Evolutionary conservation across 2,888 invertebrate genomes (phyloP).

Genomic region (Julus scanicus): DNA sequence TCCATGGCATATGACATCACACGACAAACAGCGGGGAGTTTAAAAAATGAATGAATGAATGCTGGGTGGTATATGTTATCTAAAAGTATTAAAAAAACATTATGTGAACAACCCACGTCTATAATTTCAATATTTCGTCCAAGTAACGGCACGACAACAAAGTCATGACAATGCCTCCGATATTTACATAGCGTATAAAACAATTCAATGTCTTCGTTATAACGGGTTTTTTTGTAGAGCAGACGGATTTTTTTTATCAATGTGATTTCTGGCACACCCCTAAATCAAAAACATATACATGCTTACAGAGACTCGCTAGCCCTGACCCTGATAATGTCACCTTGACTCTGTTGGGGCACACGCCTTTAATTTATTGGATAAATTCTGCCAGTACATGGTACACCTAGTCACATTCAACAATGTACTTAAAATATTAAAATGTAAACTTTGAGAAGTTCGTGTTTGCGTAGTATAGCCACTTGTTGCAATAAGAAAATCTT

Average conservation of each 20-base stretch:
- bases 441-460: not conserved
- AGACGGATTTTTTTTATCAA: not conserved
- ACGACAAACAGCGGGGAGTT: too few species aligned
- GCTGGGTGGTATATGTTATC: too few species aligned
- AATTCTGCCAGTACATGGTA: conserved; percentile 10
- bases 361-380: conserved; percentile 31
- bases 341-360: conserved; percentile 28
- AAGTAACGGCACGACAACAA: not conserved
- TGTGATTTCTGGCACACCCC: not conserved
- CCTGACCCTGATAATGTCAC: conserved; percentile 41
- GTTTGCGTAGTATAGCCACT: not conserved
- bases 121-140: conserved; percentile 18
- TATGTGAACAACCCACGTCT: not conserved
- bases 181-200: not conserved
- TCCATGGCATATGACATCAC: too few species aligned
- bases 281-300: not conserved
- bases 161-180: not conserved
- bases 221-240: conserved; percentile 30
- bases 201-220: not conserved
- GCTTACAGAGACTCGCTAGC: not conserved
- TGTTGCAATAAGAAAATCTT: not conserved
- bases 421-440: conserved; percentile 38
- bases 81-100: too few species aligned
- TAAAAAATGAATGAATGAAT: too few species aligned
- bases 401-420: conserved; percentile 40